These are phyloP conservation scores for Sus scrofa DNA, from an alignment of 2,113 vertebrate genomes.

Conservation along the genomic window DNA sequence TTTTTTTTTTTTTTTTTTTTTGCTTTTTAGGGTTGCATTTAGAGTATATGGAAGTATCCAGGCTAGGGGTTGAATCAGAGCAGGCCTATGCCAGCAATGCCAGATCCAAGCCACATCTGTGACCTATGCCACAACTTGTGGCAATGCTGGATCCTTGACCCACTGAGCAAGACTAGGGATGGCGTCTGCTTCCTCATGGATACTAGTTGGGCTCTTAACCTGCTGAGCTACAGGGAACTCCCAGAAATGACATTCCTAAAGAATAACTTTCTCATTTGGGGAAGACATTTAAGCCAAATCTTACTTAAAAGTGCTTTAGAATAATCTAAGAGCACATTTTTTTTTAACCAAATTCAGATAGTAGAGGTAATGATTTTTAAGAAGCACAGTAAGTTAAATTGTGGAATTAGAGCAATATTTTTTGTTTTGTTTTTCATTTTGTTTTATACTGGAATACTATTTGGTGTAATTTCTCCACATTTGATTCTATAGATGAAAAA, in stretches of 20 bases:
- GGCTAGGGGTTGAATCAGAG: no score
- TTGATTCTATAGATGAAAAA: background rate
- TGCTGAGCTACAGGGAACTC: no score
- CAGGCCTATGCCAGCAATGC: no score
- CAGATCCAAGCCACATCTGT: no score
- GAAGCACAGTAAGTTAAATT: background rate
- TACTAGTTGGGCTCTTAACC: no score
- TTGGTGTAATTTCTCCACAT: background rate
- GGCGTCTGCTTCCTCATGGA: no score
- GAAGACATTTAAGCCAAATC: background rate
- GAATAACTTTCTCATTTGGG: background rate
- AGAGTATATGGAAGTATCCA: no score
- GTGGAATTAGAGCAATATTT: background rate
- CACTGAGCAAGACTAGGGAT: no score
- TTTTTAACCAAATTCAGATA: background rate
- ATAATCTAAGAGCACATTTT: background rate
- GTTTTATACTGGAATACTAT: background rate
- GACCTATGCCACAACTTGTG: no score
- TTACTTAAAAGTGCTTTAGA: slow-evolving; percentile 11
- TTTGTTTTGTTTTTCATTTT: background rate
- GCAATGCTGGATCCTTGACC: no score
- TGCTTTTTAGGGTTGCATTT: no score
- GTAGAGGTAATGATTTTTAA: background rate
- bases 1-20: no score
- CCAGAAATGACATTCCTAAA: background rate